These are phyloP conservation scores for Parotocinclus haroldoi DNA, from an alignment of 2,797 vertebrate species.

Conservation along the genomic window DNA sequence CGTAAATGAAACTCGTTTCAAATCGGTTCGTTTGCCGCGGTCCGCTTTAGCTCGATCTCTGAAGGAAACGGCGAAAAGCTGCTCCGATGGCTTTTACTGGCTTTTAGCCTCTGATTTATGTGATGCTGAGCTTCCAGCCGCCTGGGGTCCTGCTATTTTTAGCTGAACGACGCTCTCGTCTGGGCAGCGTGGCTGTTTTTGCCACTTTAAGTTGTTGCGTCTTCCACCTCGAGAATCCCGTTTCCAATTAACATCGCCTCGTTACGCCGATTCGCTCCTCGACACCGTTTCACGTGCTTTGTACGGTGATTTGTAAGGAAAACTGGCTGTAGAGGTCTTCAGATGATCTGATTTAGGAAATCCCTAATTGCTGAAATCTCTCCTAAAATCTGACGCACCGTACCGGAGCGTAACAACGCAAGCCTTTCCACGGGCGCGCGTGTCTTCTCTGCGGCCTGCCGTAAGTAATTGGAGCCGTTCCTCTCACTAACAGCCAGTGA, in stretches of 20 bases:
- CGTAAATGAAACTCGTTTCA: too few relatives aligned
- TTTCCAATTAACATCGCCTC: constrained; percentile 34
- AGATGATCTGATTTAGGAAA: constrained; percentile 2
- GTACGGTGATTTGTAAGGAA: constrained; percentile 1
- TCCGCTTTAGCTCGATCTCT: too few relatives aligned
- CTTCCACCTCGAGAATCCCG: constrained; percentile 11
- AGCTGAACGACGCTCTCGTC: background rate
- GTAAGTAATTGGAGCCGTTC: constrained; percentile 34
- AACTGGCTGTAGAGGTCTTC: background rate
- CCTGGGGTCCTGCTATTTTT: background rate
- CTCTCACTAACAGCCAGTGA: constrained; percentile 29
- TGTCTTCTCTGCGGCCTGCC: constrained; percentile 21
- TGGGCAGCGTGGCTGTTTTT: constrained; percentile 11
- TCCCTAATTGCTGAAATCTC: too few relatives aligned
- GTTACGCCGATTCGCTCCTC: constrained; percentile 31
- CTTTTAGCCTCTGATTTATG: constrained; percentile 1
- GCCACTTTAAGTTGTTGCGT: constrained; percentile 22
- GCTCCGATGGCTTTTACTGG: constrained; percentile 4
- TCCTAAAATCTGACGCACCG: too few relatives aligned
- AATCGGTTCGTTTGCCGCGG: too few relatives aligned
- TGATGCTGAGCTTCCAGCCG: background rate
- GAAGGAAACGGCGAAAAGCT: background rate
- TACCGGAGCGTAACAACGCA: too few relatives aligned
- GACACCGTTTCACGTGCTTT: too few relatives aligned
- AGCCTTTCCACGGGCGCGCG: background rate